Conservation (phyloP, 92 coral and sea anemone species). For the Micromussa lordhowensis region DNA sequence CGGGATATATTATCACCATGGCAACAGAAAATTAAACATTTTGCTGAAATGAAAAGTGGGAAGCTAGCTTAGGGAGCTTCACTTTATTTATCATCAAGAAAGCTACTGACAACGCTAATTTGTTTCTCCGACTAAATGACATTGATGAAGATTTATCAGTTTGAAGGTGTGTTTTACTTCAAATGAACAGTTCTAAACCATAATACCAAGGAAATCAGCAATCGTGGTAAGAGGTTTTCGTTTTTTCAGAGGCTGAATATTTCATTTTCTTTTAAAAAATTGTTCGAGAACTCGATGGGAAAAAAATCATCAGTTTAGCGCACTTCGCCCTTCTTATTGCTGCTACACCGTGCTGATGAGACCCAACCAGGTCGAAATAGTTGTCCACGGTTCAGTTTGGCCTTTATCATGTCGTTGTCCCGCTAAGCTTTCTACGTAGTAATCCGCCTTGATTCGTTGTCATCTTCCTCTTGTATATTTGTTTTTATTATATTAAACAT, state of each 20-base stretch:
- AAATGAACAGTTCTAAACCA: not conserved
- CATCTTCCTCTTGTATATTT: not conserved
- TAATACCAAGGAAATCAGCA: not conserved
- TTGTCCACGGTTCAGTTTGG: too few species aligned
- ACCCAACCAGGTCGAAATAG: too few species aligned
- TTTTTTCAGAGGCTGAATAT: not conserved
- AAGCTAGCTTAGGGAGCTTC: not conserved
- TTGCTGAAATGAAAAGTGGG: not conserved
- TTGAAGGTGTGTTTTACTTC: not conserved
- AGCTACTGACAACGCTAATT: not conserved
- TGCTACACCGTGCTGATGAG: too few species aligned
- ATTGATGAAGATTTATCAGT: not conserved
- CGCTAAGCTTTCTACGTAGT: too few species aligned
- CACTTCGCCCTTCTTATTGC: too few species aligned
- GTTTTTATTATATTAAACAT: not conserved
- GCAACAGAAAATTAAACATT: not conserved
- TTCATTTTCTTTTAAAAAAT: not conserved
- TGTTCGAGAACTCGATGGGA: not conserved
- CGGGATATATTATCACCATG: not conserved
- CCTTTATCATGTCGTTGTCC: too few species aligned
- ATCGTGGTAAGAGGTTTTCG: not conserved
- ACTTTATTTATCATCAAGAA: not conserved
- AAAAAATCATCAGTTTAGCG: not conserved
- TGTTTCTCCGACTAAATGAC: not conserved
- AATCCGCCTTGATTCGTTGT: too few species aligned